Percentiles rank a stretch among this genome's conserved stretches.
phyloP scores from a whole-genome alignment of 2,888 invertebrate species.

The Drosophila picticornis region DNA sequence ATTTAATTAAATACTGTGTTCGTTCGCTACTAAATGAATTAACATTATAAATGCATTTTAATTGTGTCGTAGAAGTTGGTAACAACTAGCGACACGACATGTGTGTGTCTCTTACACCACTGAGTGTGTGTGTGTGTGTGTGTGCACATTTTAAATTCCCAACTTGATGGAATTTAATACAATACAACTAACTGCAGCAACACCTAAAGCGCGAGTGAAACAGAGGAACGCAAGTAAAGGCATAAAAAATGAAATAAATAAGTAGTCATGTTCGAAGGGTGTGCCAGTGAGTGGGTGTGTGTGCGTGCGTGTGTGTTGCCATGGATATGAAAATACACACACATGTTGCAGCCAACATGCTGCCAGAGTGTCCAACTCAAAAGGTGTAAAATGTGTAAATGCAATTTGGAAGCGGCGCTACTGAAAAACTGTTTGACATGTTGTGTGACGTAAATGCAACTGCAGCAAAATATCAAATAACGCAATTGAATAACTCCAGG shows the following conservation, averaged over 20 bases:
- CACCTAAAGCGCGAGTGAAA: conserved; percentile 6
- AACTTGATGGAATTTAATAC: conserved; percentile 24
- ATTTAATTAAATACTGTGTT: conserved; percentile 45
- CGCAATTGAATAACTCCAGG: conserved; percentile 45
- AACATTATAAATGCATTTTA: conserved; percentile 61
- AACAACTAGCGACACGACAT: conserved; percentile 28
- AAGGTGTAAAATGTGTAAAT: conserved; percentile 67
- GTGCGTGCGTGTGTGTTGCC: conserved; percentile 10
- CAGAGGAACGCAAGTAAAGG: conserved; percentile 18
- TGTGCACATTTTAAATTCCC: conserved; percentile 3
- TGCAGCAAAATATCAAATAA: conserved; percentile 55
- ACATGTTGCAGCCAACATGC: conserved; percentile 20
- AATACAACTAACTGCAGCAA: conserved; percentile 12
- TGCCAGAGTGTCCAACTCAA: conserved; percentile 16
- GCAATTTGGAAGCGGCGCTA: conserved; percentile 58
- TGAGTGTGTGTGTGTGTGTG: neutral
- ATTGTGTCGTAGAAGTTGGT: conserved; percentile 44
- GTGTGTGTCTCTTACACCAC: neutral
- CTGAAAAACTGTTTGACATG: conserved; percentile 45
- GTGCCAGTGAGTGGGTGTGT: conserved; percentile 20
- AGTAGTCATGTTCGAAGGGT: neutral
- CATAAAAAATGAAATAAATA: conserved; percentile 35
- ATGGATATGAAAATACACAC: conserved; percentile 56
- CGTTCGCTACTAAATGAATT: conserved; percentile 48
- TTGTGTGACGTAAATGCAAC: conserved; percentile 59